Evolutionary conservation across 2,113 vertebrate genomes (phyloP), one percentile per base, ranked within the genome.

Genomic region (Pseudorhombus dupliciocellatus): DNA sequence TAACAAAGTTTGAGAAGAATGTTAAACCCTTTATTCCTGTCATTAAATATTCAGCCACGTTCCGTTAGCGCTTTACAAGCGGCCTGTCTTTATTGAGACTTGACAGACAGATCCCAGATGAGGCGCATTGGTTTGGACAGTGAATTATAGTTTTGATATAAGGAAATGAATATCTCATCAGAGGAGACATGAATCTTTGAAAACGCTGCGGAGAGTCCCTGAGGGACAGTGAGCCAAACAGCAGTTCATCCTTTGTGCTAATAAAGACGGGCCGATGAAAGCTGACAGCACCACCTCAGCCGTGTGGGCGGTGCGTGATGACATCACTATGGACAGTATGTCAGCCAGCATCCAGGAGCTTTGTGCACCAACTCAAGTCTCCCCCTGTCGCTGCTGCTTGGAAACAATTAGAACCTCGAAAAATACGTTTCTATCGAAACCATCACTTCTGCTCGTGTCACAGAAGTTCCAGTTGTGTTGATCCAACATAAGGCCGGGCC

Each of bases 191-290:
- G 68, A 51, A 56, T 77, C 76, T 71, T 65, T 62, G 51, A 14
- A 69, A 57, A 75, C 57, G 34, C 62, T 56, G 34, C 9, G 9
- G 37, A 22, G 65, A 44, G 53, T 59, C 68, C 76, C 56, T 26
- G 52, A 77, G 73, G 61, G 69, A 42, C 46, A 28, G 21, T 26
- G 44, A 74, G 34, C 6, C 42, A 42, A 70, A 44, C 0, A 0
- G 58, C 12, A 66, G 21, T 69, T 68, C 62, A 64, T 56, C 40
- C 57, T 31, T 48, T 61, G 16, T 56, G 24, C 26, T 14, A 18
- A 22, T 67, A 24, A 63, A 72, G 58, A 66, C 70, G 54, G 20
- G 57, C 34, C 57, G 60, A 80, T 74, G 51, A 58, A 75, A 73
- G 37, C 16, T 44, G 64, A 56, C 40, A 73, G 59, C 28, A 22